Conservation (phyloP, 2,888 invertebrate genomes). For the Drosophila falleni region DNA sequence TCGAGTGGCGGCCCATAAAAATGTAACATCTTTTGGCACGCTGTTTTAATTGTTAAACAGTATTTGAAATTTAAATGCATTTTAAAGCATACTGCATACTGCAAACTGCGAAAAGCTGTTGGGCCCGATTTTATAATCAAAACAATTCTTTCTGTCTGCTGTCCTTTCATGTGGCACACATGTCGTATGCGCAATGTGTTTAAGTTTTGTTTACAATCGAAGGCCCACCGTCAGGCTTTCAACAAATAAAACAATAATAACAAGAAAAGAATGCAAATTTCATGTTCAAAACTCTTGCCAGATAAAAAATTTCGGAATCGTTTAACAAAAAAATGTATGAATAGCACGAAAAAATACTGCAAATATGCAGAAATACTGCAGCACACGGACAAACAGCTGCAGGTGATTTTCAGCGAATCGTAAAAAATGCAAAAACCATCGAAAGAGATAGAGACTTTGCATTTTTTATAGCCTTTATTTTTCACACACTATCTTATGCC, state of each 20-base stretch:
- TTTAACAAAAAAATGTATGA: conserved; percentile 20
- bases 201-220: conserved; percentile 46
- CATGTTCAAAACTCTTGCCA: conserved; percentile 16
- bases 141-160: conserved; percentile 39
- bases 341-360: conserved; percentile 23
- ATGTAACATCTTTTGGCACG: conserved; percentile 67
- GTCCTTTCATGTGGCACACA: conserved; percentile 16
- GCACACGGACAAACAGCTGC: conserved; percentile 64
- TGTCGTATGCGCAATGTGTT: conserved; percentile 46
- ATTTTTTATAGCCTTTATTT: background rate
- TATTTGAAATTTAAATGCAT: conserved; percentile 66
- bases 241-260: conserved; percentile 33
- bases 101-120: background rate
- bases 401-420: conserved; percentile 65
- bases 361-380: conserved; percentile 48
- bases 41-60: conserved; percentile 63
- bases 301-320: conserved; percentile 28
- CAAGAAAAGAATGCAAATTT: conserved; percentile 31
- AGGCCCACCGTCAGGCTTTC: conserved; percentile 27
- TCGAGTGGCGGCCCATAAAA: conserved; percentile 60
- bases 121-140: conserved; percentile 42
- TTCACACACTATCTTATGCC: conserved; percentile 1
- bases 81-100: conserved; percentile 28
- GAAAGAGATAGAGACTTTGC: background rate
- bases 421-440: conserved; percentile 45